phyloP scores from a whole-genome alignment of 2,797 vertebrate genomes.

The Anabacerthia variegaticeps region DNA sequence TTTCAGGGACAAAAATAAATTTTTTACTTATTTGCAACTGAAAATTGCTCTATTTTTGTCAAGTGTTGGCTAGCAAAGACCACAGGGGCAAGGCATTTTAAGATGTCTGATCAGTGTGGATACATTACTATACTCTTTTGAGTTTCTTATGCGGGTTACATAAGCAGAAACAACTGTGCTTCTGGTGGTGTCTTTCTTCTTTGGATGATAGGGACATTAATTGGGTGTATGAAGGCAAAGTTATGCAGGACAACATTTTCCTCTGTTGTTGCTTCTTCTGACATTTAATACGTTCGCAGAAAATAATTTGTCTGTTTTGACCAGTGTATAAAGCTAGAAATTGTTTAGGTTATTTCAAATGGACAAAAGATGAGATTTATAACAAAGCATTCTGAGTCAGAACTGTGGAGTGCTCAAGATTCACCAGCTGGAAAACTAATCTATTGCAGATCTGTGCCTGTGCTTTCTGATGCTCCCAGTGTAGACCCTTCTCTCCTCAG shows the following conservation, averaged over 20 bases:
- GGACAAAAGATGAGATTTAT: background rate
- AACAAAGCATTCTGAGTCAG: background rate
- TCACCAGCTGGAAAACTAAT: background rate
- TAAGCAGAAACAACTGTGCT: background rate
- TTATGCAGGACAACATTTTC: background rate
- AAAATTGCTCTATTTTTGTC: background rate
- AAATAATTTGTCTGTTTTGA: background rate
- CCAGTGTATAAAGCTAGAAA: background rate
- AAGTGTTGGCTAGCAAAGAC: background rate
- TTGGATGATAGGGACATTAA: background rate
- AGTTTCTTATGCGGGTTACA: background rate
- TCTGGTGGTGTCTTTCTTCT: background rate
- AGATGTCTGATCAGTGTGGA: background rate
- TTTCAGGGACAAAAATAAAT: background rate
- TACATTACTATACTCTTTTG: background rate
- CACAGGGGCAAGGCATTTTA: background rate
- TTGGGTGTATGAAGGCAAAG: background rate
- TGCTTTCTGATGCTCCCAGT: background rate
- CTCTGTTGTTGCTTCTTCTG: background rate
- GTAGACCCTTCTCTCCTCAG: background rate
- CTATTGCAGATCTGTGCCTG: background rate
- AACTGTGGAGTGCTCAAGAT: background rate
- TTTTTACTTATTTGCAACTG: background rate
- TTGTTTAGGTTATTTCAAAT: background rate
- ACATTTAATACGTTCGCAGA: background rate